Evolutionary conservation across 1,140 invertebrate species (phyloP).

Genomic region (Chironomus tepperi): DNA sequence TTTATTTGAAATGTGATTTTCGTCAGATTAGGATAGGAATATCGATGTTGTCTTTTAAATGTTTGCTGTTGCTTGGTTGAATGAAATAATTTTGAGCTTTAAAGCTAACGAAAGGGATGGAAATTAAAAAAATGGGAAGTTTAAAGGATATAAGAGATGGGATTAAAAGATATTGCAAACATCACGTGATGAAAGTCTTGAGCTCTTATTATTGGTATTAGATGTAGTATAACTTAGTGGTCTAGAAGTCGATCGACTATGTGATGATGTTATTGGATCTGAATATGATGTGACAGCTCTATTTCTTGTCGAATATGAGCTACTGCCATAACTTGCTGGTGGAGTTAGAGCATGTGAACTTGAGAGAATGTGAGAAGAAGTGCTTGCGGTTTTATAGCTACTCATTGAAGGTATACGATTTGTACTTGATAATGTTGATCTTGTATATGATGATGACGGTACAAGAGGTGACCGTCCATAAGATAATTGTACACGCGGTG

Average conservation of each 20-base stretch:
- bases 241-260: neutral
- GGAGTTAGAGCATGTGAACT: neutral
- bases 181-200: neutral
- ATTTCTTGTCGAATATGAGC: neutral
- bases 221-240: neutral
- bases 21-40: neutral
- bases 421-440: neutral
- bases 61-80: neutral
- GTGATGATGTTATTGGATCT: slow-evolving; percentile 2
- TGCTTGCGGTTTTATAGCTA: neutral
- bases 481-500: neutral
- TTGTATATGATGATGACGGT: neutral
- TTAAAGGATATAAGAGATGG: neutral
- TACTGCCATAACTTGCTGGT: neutral
- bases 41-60: neutral
- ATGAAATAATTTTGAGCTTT: neutral
- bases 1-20: neutral
- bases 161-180: neutral
- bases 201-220: neutral
- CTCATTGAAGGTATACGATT: neutral
- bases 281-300: neutral
- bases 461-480: neutral
- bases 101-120: neutral
- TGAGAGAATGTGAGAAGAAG: neutral
- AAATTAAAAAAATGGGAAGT: neutral